These are phyloP conservation scores for Arizona elegans DNA, from an alignment of 2,113 vertebrate genomes.

Conservation along the genomic window DNA sequence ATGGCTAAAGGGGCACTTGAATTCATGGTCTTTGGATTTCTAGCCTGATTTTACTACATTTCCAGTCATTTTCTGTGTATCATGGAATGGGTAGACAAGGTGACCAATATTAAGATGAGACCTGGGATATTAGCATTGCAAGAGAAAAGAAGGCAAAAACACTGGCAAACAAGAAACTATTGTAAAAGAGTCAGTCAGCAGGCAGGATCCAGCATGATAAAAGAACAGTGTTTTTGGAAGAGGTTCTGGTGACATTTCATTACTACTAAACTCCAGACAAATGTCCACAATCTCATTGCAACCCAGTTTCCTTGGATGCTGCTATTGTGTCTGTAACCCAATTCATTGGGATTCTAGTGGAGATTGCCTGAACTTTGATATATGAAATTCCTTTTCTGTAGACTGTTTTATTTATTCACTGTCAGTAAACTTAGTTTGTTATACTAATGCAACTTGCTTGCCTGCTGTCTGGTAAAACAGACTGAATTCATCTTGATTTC, in stretches of 20 bases:
- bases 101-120: not conserved
- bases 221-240: not conserved
- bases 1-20: not conserved
- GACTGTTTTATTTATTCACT: not conserved
- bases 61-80: not conserved
- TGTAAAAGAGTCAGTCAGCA: not conserved
- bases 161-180: not conserved
- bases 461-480: not conserved
- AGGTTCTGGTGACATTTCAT: not conserved
- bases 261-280: not conserved
- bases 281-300: not conserved
- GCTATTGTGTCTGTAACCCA: not conserved
- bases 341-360: not conserved
- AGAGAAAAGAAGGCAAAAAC: not conserved
- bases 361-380: not conserved
- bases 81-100: not conserved
- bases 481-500: not conserved
- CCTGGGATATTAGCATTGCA: not conserved
- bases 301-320: not conserved
- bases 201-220: not conserved
- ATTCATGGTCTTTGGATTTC: not conserved
- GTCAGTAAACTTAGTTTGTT: not conserved
- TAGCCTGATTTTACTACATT: not conserved
- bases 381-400: not conserved
- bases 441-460: not conserved